A percentile compares a stretch with the other conserved stretches of the same genome.
phyloP scores from a whole-genome alignment of 2,113 vertebrate genomes.

The Elephas maximus region DNA sequence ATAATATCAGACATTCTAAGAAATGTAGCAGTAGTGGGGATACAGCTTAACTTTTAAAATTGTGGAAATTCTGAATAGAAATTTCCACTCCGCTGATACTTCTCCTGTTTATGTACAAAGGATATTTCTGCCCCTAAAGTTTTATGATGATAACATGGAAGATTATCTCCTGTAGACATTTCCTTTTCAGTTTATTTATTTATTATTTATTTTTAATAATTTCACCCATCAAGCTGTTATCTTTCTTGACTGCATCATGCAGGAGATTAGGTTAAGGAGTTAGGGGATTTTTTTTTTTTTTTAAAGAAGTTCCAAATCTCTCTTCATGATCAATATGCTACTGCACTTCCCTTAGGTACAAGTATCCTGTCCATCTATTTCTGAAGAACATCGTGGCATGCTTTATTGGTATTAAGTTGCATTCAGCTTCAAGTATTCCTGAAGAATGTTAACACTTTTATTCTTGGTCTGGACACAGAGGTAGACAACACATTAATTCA shows the following conservation, averaged over 20 bases:
- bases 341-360: constrained; percentile 40
- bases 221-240: constrained; percentile 59
- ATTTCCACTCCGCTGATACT: not conserved
- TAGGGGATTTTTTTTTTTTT: constrained; percentile 55
- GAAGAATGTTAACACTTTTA: constrained; percentile 81
- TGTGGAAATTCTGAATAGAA: not conserved
- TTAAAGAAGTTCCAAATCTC: constrained; percentile 69
- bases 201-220: constrained; percentile 39
- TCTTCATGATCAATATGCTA: constrained; percentile 63
- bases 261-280: constrained; percentile 55
- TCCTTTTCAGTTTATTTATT: constrained; percentile 69
- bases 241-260: constrained; percentile 55
- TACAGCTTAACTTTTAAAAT: constrained; percentile 20
- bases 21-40: not conserved
- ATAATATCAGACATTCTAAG: constrained; percentile 36
- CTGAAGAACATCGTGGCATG: constrained; percentile 1
- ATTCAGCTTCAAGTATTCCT: constrained; percentile 70
- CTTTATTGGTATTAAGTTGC: constrained; percentile 70
- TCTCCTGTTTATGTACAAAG: constrained; percentile 28
- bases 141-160: constrained; percentile 71
- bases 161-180: constrained; percentile 51
- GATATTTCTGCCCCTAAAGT: constrained; percentile 76
- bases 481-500: constrained; percentile 82
- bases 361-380: constrained; percentile 71
- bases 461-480: constrained; percentile 63